A percentile compares a stretch with the other conserved stretches of the same genome.
These are phyloP conservation scores for Diacarnus erythraeanus DNA, from an alignment of 37 sponge, comb jelly and placozoan genomes.

Conservation along the genomic window DNA sequence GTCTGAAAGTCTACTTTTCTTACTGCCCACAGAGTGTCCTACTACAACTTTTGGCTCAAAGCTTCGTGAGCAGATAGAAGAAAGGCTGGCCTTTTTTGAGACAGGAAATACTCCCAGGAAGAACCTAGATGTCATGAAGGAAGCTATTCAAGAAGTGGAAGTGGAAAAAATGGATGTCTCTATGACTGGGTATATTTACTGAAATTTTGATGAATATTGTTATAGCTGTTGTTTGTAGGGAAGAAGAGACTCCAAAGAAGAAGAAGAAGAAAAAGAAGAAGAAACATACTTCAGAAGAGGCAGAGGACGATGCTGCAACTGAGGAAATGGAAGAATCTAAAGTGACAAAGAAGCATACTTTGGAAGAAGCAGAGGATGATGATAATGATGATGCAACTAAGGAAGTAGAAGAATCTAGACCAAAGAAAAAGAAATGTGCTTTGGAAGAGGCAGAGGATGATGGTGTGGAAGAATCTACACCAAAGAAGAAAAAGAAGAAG, in stretches of 20 bases:
- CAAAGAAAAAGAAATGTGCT: no score
- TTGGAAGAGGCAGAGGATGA: slow-evolving; percentile 9
- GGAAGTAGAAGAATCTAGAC: background rate
- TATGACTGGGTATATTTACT: background rate
- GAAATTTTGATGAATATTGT: background rate
- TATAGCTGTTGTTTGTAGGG: background rate
- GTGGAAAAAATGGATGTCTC: slow-evolving; percentile 28
- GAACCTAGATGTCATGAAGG: slow-evolving; percentile 96
- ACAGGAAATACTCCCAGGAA: slow-evolving; percentile 87
- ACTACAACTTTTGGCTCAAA: slow-evolving; percentile 89
- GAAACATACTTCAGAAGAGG: slow-evolving; percentile 21
- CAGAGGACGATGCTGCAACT: background rate
- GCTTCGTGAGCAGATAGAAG: slow-evolving; percentile 95
- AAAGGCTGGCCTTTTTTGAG: slow-evolving; percentile 93
- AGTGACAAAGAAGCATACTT: background rate
- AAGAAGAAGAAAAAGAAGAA: slow-evolving; percentile 90
- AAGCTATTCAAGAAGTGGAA: slow-evolving; percentile 73
- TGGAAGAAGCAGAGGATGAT: background rate
- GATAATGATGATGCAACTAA: background rate
- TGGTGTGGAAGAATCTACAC: background rate
- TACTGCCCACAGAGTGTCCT: slow-evolving; percentile 80
- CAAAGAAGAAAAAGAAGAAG: slow-evolving; percentile 42
- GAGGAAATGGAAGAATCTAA: background rate
- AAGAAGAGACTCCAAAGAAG: slow-evolving; percentile 39
- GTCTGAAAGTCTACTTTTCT: no score